These are phyloP conservation scores for Hippocampus abdominalis DNA, from an alignment of 2,113 vertebrate genomes.

Conservation along the genomic window DNA sequence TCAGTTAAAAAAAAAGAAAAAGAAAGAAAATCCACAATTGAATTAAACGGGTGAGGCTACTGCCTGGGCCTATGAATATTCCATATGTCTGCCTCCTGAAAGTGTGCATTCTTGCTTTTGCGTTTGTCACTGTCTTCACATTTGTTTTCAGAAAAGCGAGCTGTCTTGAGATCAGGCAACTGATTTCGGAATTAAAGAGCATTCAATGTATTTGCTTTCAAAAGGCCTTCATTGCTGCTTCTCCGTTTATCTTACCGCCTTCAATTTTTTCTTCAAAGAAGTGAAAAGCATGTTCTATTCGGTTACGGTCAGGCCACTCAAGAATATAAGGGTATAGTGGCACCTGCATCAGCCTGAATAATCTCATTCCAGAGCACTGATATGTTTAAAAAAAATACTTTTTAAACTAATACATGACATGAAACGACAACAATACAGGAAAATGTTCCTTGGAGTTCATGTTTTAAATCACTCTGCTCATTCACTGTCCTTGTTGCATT, in stretches of 20 bases:
- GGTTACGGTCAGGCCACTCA: not conserved
- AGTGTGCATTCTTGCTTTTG: not conserved
- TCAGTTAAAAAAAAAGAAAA: not conserved
- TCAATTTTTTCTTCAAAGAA: not conserved
- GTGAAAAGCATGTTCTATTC: not conserved
- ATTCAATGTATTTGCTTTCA: not conserved
- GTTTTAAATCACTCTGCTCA: slow-evolving; percentile 23
- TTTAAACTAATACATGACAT: not conserved
- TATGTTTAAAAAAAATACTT: not conserved
- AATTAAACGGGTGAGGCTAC: not conserved
- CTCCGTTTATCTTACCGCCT: not conserved
- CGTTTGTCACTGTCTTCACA: not conserved
- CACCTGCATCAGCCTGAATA: not conserved
- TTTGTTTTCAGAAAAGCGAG: not conserved
- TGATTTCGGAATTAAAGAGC: not conserved
- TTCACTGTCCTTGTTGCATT: slow-evolving; percentile 8
- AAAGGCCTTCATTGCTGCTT: not conserved
- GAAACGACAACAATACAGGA: slow-evolving; percentile 3
- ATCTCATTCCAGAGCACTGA: not conserved
- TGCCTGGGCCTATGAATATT: not conserved
- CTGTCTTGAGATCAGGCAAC: not conserved
- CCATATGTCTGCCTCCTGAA: not conserved
- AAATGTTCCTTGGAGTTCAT: slow-evolving; percentile 14
- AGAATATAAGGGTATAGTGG: not conserved
- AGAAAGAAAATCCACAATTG: too few species aligned